These are phyloP conservation scores for Calliopsis andreniformis DNA, from an alignment of 1,140 invertebrate species.

Conservation along the genomic window DNA sequence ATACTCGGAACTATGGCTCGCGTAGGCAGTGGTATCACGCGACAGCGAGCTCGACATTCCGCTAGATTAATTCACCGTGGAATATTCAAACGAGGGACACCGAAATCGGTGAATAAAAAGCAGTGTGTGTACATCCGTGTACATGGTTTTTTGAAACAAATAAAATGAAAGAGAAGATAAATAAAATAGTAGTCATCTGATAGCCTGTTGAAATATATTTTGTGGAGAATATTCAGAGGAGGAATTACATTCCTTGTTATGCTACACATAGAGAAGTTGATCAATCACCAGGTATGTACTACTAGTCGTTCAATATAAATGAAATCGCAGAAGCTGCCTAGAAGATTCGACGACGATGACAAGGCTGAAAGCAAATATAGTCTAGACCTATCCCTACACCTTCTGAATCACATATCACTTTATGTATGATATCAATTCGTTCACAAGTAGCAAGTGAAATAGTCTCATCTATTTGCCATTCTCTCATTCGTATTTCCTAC, in stretches of 20 bases:
- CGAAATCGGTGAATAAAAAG: not conserved
- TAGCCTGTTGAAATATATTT: too few species aligned
- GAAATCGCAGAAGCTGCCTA: conserved; percentile 10
- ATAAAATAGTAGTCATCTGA: too few species aligned
- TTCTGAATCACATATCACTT: not conserved
- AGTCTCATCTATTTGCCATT: conserved; percentile 34
- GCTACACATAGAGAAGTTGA: too few species aligned
- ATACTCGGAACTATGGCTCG: conserved; percentile 32
- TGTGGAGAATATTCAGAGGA: too few species aligned
- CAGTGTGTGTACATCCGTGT: too few species aligned
- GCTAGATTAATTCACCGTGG: conserved; percentile 35
- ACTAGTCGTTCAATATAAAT: not conserved
- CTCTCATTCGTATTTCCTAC: too few species aligned
- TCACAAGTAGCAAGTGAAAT: not conserved
- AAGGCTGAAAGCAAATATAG: conserved; percentile 17
- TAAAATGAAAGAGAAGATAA: too few species aligned
- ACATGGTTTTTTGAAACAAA: too few species aligned
- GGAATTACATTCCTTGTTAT: too few species aligned
- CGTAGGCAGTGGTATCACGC: conserved; percentile 14
- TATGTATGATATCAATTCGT: not conserved
- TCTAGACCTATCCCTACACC: conserved; percentile 4
- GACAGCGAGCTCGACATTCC: conserved; percentile 9
- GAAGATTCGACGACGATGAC: not conserved
- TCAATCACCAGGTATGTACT: too few species aligned
- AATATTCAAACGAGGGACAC: conserved; percentile 14